These are phyloP conservation scores for Amblyteles armatorius DNA, from an alignment of 2,888 invertebrate species.

Conservation along the genomic window DNA sequence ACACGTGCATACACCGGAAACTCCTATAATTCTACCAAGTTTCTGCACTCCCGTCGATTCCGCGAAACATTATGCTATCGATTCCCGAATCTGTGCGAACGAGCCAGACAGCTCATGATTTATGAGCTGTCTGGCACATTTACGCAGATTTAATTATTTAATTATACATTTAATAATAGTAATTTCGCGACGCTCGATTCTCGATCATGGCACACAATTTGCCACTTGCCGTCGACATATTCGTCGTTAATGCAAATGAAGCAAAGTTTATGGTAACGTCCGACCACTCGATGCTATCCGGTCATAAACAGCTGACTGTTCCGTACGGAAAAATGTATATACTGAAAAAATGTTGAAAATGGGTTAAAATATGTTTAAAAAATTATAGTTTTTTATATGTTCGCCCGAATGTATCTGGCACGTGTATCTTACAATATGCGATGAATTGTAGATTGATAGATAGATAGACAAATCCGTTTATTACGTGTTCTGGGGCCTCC, in stretches of 20 bases:
- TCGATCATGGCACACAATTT: not conserved
- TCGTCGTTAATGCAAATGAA: not conserved
- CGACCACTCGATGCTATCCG: not conserved
- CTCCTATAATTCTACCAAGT: not conserved
- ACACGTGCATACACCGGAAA: not conserved
- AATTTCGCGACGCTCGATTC: not conserved
- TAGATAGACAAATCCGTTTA: no score
- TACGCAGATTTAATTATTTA: not conserved
- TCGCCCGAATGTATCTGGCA: no score
- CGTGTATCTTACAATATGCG: no score
- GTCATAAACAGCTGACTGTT: not conserved
- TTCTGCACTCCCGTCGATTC: not conserved
- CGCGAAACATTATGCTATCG: constrained; percentile 1
- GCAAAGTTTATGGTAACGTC: not conserved
- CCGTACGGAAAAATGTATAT: not conserved
- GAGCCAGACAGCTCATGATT: not conserved
- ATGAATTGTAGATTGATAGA: no score
- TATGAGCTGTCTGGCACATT: not conserved
- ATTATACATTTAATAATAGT: not conserved
- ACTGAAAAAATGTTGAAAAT: no score
- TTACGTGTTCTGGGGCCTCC: no score
- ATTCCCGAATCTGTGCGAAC: not conserved
- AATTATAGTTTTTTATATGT: no score
- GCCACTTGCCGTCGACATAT: not conserved
- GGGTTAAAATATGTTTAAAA: no score